Base-by-base conservation (phyloP, 2,797 vertebrate species). In the Rhinatrema bivittatum region DNA sequence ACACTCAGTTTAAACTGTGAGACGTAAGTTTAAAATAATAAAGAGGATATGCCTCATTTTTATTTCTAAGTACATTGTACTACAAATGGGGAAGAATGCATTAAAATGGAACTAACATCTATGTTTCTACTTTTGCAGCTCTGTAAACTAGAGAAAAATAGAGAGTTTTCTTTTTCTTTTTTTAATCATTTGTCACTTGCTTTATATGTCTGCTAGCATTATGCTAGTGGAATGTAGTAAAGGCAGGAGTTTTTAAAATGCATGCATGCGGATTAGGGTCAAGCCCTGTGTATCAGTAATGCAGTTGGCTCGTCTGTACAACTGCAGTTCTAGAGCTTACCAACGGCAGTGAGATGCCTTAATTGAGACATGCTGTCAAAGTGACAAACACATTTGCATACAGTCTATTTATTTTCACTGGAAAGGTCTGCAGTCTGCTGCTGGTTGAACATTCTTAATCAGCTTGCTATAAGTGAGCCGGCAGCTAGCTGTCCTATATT, bases 311-410 rank as follows among this genome's bases (percentile, higher is more conserved):
- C 70, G 74, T 69, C 75, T 72, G 64, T 68, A 44, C 53, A 76
- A 62, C 78, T 74, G 74, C 78, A 66, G 71, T 60, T 56, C 19
- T 53, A 60, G 68, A 77, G 79, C 80, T 77, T 83, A 57, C 58
- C 73, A 74, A 75, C 72, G 68, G 80, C 79, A 75, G 53, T 43
- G 37, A 78, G 79, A 70, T 65, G 68, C 82, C 83, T 87, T 97
- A 97, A 95, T 94, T 95, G 91, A 97, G 92, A 96, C 89, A 78
- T 85, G 80, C 87, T 92, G 92, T 97, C 93, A 94, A 77, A 90
- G 89, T 90, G 91, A 94, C 90, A 95, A 91, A 91, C 82, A 90
- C 84, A 94, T 94, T 94, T 95, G 88, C 91, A 94, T 95, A 86
- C 67, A 59, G 74, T 82, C 86, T 90, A 84, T 88, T 89, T 89